These are phyloP conservation scores for Struthio camelus DNA, from an alignment of 2,113 vertebrate species.

Conservation along the genomic window DNA sequence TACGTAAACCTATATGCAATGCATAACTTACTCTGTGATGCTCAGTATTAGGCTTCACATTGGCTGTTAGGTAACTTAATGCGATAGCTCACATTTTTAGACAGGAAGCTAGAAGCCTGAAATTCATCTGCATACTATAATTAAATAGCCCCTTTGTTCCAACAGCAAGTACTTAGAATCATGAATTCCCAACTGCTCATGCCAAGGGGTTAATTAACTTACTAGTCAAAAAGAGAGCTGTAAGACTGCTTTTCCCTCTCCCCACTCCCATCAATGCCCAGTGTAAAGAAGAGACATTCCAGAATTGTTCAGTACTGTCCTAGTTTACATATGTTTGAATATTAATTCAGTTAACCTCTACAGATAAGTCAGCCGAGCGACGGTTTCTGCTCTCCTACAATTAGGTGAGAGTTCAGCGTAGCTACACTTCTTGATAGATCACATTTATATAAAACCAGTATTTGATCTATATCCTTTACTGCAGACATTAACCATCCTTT, in stretches of 20 bases:
- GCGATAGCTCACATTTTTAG: slow-evolving; percentile 26
- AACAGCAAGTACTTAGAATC: slow-evolving; percentile 34
- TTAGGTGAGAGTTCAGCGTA: not conserved
- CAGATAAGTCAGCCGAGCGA: slow-evolving; percentile 14
- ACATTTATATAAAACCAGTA: not conserved
- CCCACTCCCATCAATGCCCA: not conserved
- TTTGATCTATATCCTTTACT: not conserved
- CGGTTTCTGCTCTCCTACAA: not conserved
- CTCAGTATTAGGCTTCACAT: slow-evolving; percentile 5
- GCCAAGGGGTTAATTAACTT: slow-evolving; percentile 70
- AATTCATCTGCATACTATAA: slow-evolving; percentile 64
- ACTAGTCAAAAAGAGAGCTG: slow-evolving; percentile 49
- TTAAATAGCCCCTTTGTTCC: slow-evolving; percentile 61
- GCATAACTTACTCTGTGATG: not conserved
- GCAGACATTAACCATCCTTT: not conserved
- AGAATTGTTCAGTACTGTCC: slow-evolving; percentile 41
- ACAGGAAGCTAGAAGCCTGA: slow-evolving; percentile 31
- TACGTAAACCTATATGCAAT: not conserved
- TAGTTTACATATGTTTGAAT: slow-evolving; percentile 48
- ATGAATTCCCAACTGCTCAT: slow-evolving; percentile 24
- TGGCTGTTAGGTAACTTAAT: slow-evolving; percentile 24
- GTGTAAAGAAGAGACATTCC: slow-evolving; percentile 42
- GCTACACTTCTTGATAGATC: not conserved
- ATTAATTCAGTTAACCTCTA: slow-evolving; percentile 52
- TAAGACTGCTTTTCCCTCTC: not conserved